phyloP scores from a whole-genome alignment of 2,888 invertebrate genomes.

The Scaptomyza caliginosa region DNA sequence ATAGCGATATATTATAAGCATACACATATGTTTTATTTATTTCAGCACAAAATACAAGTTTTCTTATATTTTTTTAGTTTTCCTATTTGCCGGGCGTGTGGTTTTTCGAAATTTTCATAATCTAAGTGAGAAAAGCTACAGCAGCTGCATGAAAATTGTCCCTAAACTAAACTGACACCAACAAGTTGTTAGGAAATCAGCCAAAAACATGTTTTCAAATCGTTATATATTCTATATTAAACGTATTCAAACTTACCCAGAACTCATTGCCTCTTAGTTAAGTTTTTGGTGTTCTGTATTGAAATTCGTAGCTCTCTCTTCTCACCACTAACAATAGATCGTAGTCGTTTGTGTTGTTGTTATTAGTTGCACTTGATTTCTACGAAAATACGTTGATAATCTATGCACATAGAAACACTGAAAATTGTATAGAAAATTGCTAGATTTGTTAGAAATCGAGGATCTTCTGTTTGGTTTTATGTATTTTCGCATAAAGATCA shows the following conservation, averaged over 20 bases:
- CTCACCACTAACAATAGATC: conserved; percentile 23
- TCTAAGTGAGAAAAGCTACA: conserved; percentile 12
- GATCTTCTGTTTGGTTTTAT: not conserved
- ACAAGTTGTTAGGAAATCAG: not conserved
- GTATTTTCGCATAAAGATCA: conserved; percentile 48
- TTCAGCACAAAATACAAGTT: conserved; percentile 35
- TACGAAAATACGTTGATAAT: conserved; percentile 48
- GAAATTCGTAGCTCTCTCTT: conserved; percentile 23
- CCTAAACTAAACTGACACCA: conserved; percentile 11
- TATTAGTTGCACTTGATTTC: conserved; percentile 53
- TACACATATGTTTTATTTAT: conserved; percentile 62
- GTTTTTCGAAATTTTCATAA: conserved; percentile 17
- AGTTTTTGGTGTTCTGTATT: conserved; percentile 22
- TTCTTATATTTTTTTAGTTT: conserved; percentile 1
- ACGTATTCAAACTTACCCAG: conserved; percentile 67
- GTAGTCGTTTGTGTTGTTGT: conserved; percentile 39
- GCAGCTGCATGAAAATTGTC: conserved; percentile 34
- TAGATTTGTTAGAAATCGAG: conserved; percentile 13
- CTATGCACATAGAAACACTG: conserved; percentile 73
- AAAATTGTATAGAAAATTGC: conserved; percentile 53
- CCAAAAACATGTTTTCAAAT: not conserved
- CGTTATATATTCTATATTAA: not conserved
- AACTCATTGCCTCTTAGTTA: conserved; percentile 53
- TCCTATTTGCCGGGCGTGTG: conserved; percentile 49
- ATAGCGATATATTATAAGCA: conserved; percentile 22